phyloP scores from a whole-genome alignment of 2,797 vertebrate species.

The Anguilla anguilla region DNA sequence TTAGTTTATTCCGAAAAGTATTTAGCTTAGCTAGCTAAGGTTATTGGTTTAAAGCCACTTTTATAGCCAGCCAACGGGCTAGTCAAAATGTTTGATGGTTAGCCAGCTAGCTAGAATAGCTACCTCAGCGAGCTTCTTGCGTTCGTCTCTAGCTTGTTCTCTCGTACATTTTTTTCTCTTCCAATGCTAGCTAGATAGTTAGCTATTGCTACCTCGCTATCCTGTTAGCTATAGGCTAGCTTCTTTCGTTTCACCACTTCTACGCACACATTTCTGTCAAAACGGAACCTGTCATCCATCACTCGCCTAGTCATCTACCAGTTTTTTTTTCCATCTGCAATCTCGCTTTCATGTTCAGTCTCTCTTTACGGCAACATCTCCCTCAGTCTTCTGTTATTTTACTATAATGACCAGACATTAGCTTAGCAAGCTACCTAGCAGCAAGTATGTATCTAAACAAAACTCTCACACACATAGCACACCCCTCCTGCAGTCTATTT shows the following conservation, averaged over 20 bases:
- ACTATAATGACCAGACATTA: not conserved
- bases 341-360: conserved; percentile 18
- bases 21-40: not conserved
- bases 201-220: not conserved
- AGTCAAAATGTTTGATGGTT: conserved; percentile 5
- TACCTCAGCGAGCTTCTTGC: not conserved
- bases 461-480: not conserved
- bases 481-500: conserved; percentile 13
- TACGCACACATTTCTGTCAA: conserved; percentile 17
- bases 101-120: not conserved
- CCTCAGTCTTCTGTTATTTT: not conserved
- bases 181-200: not conserved
- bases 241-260: not conserved
- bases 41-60: not conserved
- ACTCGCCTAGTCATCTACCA: not conserved
- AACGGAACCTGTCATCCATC: conserved; percentile 28
- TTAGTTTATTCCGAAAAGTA: not conserved
- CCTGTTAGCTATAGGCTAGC: not conserved
- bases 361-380: not conserved
- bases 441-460: not conserved
- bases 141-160: not conserved
- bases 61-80: conserved; percentile 19
- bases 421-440: not conserved
- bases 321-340: not conserved
- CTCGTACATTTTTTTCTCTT: not conserved